These are phyloP conservation scores for Drosophila suboccidentalis DNA, from an alignment of 2,888 invertebrate genomes.

Conservation along the genomic window DNA sequence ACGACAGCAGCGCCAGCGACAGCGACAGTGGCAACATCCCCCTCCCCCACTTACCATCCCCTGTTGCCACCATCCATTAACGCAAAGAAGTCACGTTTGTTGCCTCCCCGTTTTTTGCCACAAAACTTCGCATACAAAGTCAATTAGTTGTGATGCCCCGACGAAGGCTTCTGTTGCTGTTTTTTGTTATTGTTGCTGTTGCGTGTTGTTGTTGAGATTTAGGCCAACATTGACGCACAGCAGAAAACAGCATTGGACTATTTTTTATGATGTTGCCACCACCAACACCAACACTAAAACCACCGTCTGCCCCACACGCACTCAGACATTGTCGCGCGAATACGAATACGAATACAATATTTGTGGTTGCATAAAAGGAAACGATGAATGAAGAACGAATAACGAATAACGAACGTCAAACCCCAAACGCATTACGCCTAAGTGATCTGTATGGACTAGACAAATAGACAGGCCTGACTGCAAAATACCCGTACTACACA, in stretches of 20 bases:
- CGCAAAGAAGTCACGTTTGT: slow-evolving; percentile 70
- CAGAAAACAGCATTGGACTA: slow-evolving; percentile 59
- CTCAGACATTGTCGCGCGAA: slow-evolving; percentile 44
- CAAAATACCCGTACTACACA: slow-evolving; percentile 1
- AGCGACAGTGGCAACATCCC: slow-evolving; percentile 12
- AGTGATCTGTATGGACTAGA: slow-evolving; percentile 23
- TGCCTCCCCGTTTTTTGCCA: slow-evolving; percentile 20
- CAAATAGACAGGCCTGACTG: not conserved
- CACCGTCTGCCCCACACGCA: slow-evolving; percentile 19
- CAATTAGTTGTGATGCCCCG: slow-evolving; percentile 75
- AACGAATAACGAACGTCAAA: slow-evolving; percentile 23
- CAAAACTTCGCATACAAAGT: slow-evolving; percentile 60
- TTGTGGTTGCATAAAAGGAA: slow-evolving; percentile 60
- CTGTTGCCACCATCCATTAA: slow-evolving; percentile 8
- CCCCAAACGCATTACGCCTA: slow-evolving; percentile 51
- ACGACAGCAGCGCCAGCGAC: slow-evolving; percentile 15
- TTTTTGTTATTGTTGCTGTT: slow-evolving; percentile 8
- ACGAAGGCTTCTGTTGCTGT: slow-evolving; percentile 41
- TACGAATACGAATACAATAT: slow-evolving; percentile 50
- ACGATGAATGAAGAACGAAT: not conserved
- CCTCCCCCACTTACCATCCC: not conserved
- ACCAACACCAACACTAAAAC: slow-evolving; percentile 17
- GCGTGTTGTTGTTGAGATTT: slow-evolving; percentile 60
- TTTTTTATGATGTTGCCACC: slow-evolving; percentile 65
- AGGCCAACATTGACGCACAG: slow-evolving; percentile 79